Conservation (phyloP, 2,888 invertebrate genomes). For the Plagiodera versicolora region DNA sequence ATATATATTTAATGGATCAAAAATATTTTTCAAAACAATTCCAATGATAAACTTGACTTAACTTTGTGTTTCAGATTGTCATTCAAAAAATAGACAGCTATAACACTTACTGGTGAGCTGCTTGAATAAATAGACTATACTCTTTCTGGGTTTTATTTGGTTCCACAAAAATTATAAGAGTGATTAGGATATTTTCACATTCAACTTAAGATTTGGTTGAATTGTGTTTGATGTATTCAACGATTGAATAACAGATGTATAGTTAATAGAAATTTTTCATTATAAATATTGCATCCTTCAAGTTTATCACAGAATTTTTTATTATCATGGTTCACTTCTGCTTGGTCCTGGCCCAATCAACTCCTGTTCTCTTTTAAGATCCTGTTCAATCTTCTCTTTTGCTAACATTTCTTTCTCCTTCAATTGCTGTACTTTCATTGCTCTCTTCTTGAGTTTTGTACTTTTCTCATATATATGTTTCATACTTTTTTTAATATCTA, state of each 20-base stretch:
- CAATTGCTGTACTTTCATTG: conserved; percentile 27
- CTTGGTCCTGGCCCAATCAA: conserved; percentile 21
- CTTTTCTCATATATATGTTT: conserved; percentile 33
- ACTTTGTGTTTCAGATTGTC: too few species aligned
- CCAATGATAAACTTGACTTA: too few species aligned
- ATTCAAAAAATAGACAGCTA: too few species aligned
- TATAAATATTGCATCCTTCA: neutral
- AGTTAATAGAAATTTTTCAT: neutral
- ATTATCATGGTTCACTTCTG: neutral
- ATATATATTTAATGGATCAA: too few species aligned
- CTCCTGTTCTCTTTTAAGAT: conserved; percentile 22
- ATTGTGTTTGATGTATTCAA: too few species aligned
- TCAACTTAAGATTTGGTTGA: too few species aligned
- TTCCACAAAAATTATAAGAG: too few species aligned
- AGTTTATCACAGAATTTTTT: neutral
- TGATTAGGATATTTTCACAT: too few species aligned
- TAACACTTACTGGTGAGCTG: too few species aligned
- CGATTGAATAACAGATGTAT: neutral
- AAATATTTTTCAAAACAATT: too few species aligned
- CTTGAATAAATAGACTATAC: too few species aligned
- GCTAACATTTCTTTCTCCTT: conserved; percentile 27
- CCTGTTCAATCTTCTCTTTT: conserved; percentile 22
- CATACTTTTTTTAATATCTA: conserved; percentile 36
- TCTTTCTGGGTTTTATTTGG: too few species aligned
- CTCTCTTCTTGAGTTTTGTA: conserved; percentile 35